A percentile compares a stretch with the other conserved stretches of the same genome.
Evolutionary conservation across 2,113 vertebrate genomes (phyloP).

Genomic region (Leucosticte australis): DNA sequence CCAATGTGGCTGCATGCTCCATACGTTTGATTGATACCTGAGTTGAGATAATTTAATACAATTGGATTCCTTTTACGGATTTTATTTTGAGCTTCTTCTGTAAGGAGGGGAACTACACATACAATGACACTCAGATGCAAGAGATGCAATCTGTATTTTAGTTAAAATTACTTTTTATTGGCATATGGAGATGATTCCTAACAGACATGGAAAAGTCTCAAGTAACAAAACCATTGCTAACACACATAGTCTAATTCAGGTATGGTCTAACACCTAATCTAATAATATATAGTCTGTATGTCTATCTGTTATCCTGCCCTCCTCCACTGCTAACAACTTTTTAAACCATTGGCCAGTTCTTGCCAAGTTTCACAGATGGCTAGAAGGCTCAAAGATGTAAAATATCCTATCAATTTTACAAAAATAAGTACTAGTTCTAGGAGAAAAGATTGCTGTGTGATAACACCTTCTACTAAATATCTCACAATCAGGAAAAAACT

Average conservation of each 20-base stretch:
- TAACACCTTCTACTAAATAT: constrained; percentile 36
- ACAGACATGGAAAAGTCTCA: not conserved
- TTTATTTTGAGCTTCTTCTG: not conserved
- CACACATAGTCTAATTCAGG: not conserved
- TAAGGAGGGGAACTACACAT: not conserved
- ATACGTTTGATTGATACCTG: not conserved
- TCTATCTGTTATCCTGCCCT: not conserved
- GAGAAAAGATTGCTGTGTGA: not conserved
- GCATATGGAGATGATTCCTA: not conserved
- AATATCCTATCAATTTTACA: not conserved
- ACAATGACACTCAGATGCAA: not conserved
- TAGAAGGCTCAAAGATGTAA: constrained; percentile 11
- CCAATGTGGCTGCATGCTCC: no score
- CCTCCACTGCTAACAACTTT: constrained; percentile 1
- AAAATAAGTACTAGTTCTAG: constrained; percentile 19
- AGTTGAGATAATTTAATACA: not conserved
- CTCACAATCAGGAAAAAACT: not conserved
- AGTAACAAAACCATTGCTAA: not conserved
- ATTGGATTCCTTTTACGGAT: not conserved
- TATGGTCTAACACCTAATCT: constrained; percentile 4
- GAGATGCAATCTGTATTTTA: not conserved
- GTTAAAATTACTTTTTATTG: not conserved
- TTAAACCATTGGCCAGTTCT: not conserved
- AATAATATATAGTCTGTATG: constrained; percentile 7
- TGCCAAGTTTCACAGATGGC: constrained; percentile 50